phyloP scores from a whole-genome alignment of 64 coral and sea anemone species.

The Porites lutea region DNA sequence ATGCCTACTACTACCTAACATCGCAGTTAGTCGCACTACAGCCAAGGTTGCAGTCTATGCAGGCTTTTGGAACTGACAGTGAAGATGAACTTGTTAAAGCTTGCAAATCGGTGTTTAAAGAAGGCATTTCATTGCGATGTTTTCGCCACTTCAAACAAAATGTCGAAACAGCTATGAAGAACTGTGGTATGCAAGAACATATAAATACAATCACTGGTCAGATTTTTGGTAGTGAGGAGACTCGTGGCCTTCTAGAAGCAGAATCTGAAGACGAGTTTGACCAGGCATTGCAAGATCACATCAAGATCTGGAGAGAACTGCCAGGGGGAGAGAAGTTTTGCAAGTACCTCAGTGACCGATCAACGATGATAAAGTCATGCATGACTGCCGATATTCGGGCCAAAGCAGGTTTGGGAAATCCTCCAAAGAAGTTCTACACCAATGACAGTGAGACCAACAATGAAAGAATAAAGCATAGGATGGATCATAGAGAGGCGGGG shows the following conservation, averaged over 20 bases:
- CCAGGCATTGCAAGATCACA: too few relatives aligned
- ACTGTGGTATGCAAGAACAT: conserved; percentile 11
- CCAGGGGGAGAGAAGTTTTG: too few relatives aligned
- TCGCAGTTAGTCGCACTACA: conserved; percentile 3
- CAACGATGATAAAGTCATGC: too few relatives aligned
- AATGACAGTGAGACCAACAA: too few relatives aligned
- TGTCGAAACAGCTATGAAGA: neutral
- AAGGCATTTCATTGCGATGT: neutral
- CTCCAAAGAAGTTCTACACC: too few relatives aligned
- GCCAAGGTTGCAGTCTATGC: neutral
- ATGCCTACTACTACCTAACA: conserved; percentile 16
- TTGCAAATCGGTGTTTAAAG: neutral
- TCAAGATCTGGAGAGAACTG: too few relatives aligned
- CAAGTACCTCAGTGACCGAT: too few relatives aligned
- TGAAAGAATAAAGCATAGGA: neutral
- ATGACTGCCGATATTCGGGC: too few relatives aligned
- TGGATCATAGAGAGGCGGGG: conserved; percentile 8
- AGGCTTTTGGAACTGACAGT: conserved; percentile 23
- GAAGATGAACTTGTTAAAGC: conserved; percentile 9
- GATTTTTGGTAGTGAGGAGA: neutral
- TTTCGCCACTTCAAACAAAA: conserved; percentile 21
- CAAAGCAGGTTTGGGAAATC: too few relatives aligned
- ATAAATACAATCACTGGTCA: neutral
- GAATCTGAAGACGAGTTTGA: too few relatives aligned
- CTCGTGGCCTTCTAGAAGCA: too few relatives aligned